phyloP scores from a whole-genome alignment of 2,797 vertebrate genomes.

The Melanogrammus aeglefinus region DNA sequence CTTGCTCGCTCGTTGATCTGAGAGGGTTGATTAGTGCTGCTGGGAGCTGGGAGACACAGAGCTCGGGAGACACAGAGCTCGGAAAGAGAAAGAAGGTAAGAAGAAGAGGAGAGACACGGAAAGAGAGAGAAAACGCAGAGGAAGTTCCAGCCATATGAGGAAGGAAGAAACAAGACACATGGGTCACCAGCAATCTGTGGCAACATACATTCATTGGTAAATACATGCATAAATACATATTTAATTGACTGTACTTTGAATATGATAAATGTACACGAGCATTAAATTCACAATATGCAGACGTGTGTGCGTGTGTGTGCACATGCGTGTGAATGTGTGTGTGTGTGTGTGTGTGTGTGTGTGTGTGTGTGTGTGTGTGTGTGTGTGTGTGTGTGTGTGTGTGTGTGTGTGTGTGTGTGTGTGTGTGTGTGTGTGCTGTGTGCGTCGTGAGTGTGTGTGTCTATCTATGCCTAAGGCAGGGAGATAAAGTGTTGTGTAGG shows the following conservation, averaged over 20 bases:
- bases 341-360: not conserved
- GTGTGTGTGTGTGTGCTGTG: not conserved
- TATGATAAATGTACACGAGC: not conserved
- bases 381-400: not conserved
- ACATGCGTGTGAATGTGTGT: not conserved
- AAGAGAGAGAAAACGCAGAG: not conserved
- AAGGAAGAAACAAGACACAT: not conserved
- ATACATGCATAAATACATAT: not conserved
- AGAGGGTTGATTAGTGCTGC: conserved; percentile 66
- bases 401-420: not conserved
- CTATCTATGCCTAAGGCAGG: too few relatives aligned
- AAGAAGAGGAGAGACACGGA: not conserved
- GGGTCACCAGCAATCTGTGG: conserved; percentile 2
- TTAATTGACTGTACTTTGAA: conserved; percentile 7
- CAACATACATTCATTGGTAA: not conserved
- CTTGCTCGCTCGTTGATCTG: conserved; percentile 35
- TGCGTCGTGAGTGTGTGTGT: too few relatives aligned
- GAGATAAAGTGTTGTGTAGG: too few relatives aligned
- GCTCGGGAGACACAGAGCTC: conserved; percentile 38
- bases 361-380: not conserved
- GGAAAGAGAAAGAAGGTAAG: conserved; percentile 34
- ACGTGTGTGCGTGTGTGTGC: not conserved
- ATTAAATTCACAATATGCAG: not conserved
- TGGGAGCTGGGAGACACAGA: conserved; percentile 54
- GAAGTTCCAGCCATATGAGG: not conserved